A percentile compares a stretch with the other conserved stretches of the same genome.
Evolutionary conservation across 1,140 invertebrate species (phyloP).

Genomic region (Drosophila tsacasi): DNA sequence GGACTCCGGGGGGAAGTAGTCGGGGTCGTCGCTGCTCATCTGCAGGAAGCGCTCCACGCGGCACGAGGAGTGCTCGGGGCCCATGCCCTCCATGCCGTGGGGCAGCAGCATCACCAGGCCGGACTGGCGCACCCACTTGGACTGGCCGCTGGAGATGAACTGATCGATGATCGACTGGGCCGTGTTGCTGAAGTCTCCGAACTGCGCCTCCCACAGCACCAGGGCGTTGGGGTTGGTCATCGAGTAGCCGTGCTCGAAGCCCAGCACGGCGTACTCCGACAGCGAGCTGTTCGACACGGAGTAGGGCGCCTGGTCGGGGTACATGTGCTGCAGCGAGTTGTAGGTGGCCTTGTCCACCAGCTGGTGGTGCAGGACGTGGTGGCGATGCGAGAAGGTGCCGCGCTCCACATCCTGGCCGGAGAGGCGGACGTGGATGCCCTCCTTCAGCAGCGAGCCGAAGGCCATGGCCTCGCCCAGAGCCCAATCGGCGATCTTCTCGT

Average conservation of each 20-base stretch:
- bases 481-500: conserved; percentile 96
- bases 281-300: conserved; percentile 98
- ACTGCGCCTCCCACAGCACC: conserved; percentile 99
- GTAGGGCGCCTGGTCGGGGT: conserved; percentile 97
- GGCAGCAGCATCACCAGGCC: conserved; percentile 97
- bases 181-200: conserved; percentile 99
- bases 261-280: conserved; percentile 95
- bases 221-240: conserved; percentile 99
- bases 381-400: conserved; percentile 97
- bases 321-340: conserved; percentile 94
- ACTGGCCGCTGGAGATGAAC: conserved; percentile 98
- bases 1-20: conserved; percentile 95
- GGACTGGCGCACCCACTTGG: conserved; percentile 99
- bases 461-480: conserved; percentile 99
- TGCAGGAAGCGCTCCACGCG: conserved; percentile 98
- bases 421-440: conserved; percentile 96
- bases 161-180: conserved; percentile 99
- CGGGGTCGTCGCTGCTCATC: conserved; percentile 98
- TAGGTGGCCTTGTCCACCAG: conserved; percentile 97
- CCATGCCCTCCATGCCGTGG: conserved; percentile 99
- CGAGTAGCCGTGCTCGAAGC: conserved; percentile 98
- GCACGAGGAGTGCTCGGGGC: conserved; percentile 98
- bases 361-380: conserved; percentile 99
- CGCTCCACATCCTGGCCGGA: conserved; percentile 99
- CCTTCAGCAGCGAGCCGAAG: conserved; percentile 97